phyloP scores from a whole-genome alignment of 2,888 invertebrate species.

The Drosophila barbarae region DNA sequence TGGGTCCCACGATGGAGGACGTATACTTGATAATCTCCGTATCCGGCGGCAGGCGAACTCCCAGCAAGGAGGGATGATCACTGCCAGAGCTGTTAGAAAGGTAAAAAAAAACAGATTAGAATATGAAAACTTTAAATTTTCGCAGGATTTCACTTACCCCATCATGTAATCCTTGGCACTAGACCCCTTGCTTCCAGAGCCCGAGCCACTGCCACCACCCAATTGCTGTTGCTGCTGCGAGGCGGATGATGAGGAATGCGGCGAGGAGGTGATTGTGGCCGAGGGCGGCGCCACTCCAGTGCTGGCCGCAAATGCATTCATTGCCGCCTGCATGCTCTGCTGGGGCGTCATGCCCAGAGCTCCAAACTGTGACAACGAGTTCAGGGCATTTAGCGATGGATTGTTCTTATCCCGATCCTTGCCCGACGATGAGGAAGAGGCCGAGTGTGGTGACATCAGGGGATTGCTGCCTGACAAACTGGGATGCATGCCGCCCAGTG shows the following conservation, averaged over 20 bases:
- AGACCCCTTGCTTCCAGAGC: conserved; percentile 54
- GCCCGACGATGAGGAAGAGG: conserved; percentile 28
- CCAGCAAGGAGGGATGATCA: conserved; percentile 90
- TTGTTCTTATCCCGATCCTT: conserved; percentile 79
- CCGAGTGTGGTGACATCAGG: conserved; percentile 74
- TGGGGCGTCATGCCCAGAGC: conserved; percentile 79
- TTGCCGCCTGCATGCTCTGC: conserved; percentile 80
- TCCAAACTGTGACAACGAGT: conserved; percentile 79
- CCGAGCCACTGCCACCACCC: conserved; percentile 37
- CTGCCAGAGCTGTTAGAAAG: conserved; percentile 77
- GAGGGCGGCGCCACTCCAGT: conserved; percentile 64
- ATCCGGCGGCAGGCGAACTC: conserved; percentile 91
- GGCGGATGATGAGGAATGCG: conserved; percentile 39
- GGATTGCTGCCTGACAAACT: conserved; percentile 44
- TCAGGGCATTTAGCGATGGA: conserved; percentile 79
- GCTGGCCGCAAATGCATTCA: conserved; percentile 80
- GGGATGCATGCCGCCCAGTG: conserved; percentile 59
- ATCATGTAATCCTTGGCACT: conserved; percentile 78
- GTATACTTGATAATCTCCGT: conserved; percentile 95
- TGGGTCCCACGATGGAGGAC: conserved; percentile 91
- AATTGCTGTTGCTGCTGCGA: conserved; percentile 45
- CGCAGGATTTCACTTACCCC: conserved; percentile 33
- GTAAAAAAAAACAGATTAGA: background rate
- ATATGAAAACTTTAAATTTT: background rate
- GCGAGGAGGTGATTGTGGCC: conserved; percentile 61